Conservation (phyloP, 1,140 invertebrate genomes). For the Cryptotermes secundus region DNA sequence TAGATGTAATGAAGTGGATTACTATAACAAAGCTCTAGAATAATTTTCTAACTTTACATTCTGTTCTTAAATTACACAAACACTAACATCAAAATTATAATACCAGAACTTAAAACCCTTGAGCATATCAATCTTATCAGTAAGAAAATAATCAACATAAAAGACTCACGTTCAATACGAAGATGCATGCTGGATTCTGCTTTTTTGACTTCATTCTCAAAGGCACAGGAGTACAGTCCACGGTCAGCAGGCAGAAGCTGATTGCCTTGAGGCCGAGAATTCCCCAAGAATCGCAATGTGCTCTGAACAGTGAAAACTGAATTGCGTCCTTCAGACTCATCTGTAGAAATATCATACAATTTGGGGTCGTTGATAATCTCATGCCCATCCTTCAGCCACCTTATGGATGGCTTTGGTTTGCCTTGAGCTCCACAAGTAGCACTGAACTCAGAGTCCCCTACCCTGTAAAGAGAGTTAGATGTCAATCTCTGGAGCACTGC, state of each 20-base stretch:
- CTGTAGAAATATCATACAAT: conserved; percentile 77
- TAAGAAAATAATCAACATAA: too few relatives aligned
- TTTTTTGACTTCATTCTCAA: conserved; percentile 85
- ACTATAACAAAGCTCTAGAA: too few relatives aligned
- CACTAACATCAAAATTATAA: too few relatives aligned
- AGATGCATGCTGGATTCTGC: conserved; percentile 85
- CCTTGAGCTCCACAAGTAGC: conserved; percentile 82
- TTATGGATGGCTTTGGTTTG: conserved; percentile 79
- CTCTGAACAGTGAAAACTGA: conserved; percentile 81
- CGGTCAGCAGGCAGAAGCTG: conserved; percentile 78
- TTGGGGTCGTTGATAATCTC: conserved; percentile 71
- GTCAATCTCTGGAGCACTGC: too few relatives aligned
- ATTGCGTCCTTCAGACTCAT: conserved; percentile 70
- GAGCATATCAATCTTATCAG: too few relatives aligned
- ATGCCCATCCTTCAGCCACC: conserved; percentile 83
- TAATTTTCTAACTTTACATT: too few relatives aligned
- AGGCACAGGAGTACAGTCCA: conserved; percentile 83
- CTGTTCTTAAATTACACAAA: too few relatives aligned
- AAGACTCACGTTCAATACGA: conserved; percentile 79
- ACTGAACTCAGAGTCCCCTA: conserved; percentile 78
- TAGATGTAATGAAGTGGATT: background rate
- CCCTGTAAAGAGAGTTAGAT: conserved; percentile 47
- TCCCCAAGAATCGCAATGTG: conserved; percentile 75
- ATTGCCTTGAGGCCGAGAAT: conserved; percentile 69
- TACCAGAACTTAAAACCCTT: too few relatives aligned